Conservation (phyloP, 2,888 invertebrate species). For the Barypeithes pellucidus region DNA sequence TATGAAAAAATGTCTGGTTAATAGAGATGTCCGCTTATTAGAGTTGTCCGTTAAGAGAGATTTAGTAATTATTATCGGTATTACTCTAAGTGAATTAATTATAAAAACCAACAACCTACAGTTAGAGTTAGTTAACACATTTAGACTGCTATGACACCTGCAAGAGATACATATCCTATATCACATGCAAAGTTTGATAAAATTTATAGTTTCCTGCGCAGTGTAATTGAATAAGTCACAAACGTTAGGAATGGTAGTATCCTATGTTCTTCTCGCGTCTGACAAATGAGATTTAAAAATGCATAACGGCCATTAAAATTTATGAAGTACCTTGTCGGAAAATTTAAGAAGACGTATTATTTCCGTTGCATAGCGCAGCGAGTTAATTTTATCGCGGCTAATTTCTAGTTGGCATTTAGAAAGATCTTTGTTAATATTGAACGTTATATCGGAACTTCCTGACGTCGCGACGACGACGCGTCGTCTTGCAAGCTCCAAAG, state of each 20-base stretch:
- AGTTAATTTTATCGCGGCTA: conserved; percentile 41
- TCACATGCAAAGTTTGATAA: conserved; percentile 30
- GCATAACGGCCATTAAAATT: conserved; percentile 31
- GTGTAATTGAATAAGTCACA: conserved; percentile 34
- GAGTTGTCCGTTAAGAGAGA: no score
- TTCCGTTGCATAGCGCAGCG: conserved; percentile 26
- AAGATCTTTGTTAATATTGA: no score
- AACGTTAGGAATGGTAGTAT: conserved; percentile 36
- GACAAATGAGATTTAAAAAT: conserved; percentile 37
- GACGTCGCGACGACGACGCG: no score
- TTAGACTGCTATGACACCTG: neutral
- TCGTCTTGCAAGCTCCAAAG: no score
- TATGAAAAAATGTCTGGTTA: no score
- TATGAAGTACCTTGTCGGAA: conserved; percentile 32
- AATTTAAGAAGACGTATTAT: conserved; percentile 38
- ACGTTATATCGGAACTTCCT: no score
- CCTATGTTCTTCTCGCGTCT: conserved; percentile 36
- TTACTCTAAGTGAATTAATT: no score
- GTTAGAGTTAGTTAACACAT: neutral
- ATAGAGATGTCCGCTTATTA: no score
- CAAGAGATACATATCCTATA: conserved; percentile 4
- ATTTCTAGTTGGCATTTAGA: no score
- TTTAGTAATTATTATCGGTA: no score
- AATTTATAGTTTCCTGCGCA: conserved; percentile 37
- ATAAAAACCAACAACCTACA: neutral